These are phyloP conservation scores for Drosophila cardini DNA, from an alignment of 1,140 invertebrate genomes.

Conservation along the genomic window DNA sequence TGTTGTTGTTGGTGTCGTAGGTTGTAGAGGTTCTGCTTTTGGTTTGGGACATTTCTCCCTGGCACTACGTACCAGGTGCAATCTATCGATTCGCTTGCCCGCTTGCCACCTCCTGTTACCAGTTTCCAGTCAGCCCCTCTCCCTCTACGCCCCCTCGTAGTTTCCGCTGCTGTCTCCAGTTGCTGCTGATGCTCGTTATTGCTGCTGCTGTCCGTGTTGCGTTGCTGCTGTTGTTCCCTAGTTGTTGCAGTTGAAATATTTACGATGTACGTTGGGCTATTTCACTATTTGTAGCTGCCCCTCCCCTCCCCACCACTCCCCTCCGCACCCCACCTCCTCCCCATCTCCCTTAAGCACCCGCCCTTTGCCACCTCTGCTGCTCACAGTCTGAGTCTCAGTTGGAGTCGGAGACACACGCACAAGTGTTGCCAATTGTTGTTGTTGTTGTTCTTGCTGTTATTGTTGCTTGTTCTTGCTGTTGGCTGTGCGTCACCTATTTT, in stretches of 20 bases:
- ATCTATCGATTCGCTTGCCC: conserved; percentile 75
- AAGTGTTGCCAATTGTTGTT: conserved; percentile 53
- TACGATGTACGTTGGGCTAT: conserved; percentile 82
- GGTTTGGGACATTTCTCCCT: conserved; percentile 70
- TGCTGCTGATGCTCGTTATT: conserved; percentile 66
- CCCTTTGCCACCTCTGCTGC: not conserved
- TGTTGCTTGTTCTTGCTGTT: conserved; percentile 49
- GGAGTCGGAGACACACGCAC: conserved; percentile 67
- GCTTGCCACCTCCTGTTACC: conserved; percentile 24
- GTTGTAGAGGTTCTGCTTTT: conserved; percentile 43
- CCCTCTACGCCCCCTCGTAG: not conserved
- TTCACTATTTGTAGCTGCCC: conserved; percentile 77
- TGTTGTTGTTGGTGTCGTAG: conserved; percentile 50
- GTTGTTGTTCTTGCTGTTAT: conserved; percentile 33
- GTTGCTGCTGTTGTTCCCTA: conserved; percentile 59
- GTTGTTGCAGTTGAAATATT: conserved; percentile 83
- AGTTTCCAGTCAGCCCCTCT: conserved; percentile 1
- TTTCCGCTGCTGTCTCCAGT: not conserved
- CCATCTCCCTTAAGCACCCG: too few species aligned
- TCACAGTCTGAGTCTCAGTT: conserved; percentile 21
- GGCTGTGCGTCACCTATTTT: conserved; percentile 58
- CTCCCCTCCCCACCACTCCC: not conserved
- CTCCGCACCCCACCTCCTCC: not conserved
- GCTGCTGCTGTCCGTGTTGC: conserved; percentile 69
- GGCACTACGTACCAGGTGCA: conserved; percentile 74